A percentile compares a stretch with the other conserved stretches of the same genome.
These are phyloP conservation scores for Botia almorhae DNA, from an alignment of 2,797 vertebrate genomes.

Conservation along the genomic window DNA sequence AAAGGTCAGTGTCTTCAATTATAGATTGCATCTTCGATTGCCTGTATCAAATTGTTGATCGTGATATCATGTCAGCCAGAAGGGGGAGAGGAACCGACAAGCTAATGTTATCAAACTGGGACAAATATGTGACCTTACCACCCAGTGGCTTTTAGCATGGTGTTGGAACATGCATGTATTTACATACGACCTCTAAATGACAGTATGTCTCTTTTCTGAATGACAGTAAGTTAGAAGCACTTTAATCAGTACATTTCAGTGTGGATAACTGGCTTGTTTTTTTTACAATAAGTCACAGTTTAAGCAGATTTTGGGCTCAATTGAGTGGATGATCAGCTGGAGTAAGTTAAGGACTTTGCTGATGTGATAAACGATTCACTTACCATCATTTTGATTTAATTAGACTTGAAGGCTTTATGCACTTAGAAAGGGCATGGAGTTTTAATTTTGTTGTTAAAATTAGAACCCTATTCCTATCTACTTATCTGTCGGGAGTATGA, in stretches of 20 bases:
- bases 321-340: neutral
- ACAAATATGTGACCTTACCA: constrained; percentile 2
- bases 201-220: neutral
- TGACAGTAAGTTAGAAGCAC: neutral
- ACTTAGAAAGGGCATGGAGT: neutral
- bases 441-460: constrained; percentile 23
- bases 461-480: neutral
- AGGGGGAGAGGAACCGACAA: constrained; percentile 51
- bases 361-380: neutral
- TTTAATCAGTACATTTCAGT: neutral
- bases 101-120: constrained; percentile 2
- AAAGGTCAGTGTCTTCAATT: constrained; percentile 80
- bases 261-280: neutral
- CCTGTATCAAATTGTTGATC: constrained; percentile 72
- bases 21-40: constrained; percentile 77
- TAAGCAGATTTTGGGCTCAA: neutral
- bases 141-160: neutral
- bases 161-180: neutral
- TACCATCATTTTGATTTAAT: neutral
- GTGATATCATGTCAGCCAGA: constrained; percentile 65
- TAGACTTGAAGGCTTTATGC: neutral
- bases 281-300: neutral
- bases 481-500: constrained; percentile 24
- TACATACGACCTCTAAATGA: neutral
- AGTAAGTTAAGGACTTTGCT: neutral